Evolutionary conservation across 2,797 vertebrate species (phyloP).

Genomic region (Schizopygopsis malacanthus): DNA sequence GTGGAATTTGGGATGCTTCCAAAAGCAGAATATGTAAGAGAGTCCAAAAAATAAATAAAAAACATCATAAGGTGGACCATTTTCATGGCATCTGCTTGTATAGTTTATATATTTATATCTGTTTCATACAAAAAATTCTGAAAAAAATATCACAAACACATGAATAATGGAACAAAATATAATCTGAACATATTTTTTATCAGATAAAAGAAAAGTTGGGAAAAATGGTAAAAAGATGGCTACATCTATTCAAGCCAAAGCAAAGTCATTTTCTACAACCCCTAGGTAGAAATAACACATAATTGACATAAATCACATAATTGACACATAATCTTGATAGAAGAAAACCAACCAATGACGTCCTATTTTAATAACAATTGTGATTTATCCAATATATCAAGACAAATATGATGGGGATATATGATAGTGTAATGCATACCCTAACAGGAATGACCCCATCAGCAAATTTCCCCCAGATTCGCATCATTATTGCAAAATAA

Average conservation of each 20-base stretch:
- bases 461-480: neutral
- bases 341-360: neutral
- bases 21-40: slow-evolving; percentile 45
- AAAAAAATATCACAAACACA: neutral
- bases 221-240: neutral
- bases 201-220: neutral
- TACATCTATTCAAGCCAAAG: neutral
- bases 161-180: neutral
- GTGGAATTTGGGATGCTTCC: slow-evolving; percentile 45
- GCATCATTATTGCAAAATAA: neutral
- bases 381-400: neutral
- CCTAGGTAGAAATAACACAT: neutral
- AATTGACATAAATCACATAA: neutral
- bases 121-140: neutral
- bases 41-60: slow-evolving; percentile 14
- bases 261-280: neutral
- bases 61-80: neutral
- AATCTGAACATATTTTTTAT: neutral
- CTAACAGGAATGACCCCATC: neutral
- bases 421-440: neutral
- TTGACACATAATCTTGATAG: neutral
- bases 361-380: neutral
- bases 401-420: neutral
- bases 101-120: neutral
- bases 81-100: neutral